A percentile compares a stretch with the other conserved stretches of the same genome.
Evolutionary conservation across 2,888 invertebrate genomes (phyloP).

Genomic region (Brassicogethes aeneus): DNA sequence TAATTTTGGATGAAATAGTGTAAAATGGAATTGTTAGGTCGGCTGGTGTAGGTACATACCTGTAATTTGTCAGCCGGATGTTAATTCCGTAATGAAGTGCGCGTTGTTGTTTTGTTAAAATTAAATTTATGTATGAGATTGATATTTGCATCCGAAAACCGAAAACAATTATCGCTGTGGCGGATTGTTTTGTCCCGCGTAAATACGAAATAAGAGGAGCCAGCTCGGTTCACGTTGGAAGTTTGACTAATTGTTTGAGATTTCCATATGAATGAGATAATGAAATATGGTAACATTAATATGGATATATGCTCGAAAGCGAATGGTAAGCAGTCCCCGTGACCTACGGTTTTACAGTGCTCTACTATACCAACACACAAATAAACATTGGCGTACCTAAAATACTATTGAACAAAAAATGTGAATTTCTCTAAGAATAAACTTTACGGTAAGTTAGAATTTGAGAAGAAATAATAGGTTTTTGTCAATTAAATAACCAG

Average conservation of each 20-base stretch:
- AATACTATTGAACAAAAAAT: too few species aligned
- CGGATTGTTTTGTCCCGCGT: neutral
- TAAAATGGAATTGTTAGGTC: too few species aligned
- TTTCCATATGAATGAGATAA: slow-evolving; percentile 79
- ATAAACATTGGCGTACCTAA: neutral
- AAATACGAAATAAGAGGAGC: slow-evolving; percentile 1
- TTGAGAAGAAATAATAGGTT: too few species aligned
- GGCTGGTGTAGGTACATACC: too few species aligned
- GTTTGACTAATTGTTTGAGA: slow-evolving; percentile 54
- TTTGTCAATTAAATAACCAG: too few species aligned
- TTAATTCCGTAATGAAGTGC: neutral
- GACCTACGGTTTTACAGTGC: slow-evolving; percentile 23
- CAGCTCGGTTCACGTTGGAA: slow-evolving; percentile 24
- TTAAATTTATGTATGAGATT: slow-evolving; percentile 5
- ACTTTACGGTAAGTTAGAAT: too few species aligned
- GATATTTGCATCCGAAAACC: slow-evolving; percentile 14
- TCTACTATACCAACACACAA: neutral
- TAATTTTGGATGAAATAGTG: too few species aligned
- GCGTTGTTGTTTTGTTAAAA: neutral
- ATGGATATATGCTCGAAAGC: slow-evolving; percentile 55
- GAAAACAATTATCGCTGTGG: slow-evolving; percentile 12
- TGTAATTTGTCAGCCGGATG: neutral
- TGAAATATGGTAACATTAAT: slow-evolving; percentile 73
- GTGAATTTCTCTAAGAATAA: too few species aligned
- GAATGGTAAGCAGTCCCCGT: slow-evolving; percentile 38